Conservation (phyloP, 1,140 invertebrate species). For the Cotesia chilonis region DNA sequence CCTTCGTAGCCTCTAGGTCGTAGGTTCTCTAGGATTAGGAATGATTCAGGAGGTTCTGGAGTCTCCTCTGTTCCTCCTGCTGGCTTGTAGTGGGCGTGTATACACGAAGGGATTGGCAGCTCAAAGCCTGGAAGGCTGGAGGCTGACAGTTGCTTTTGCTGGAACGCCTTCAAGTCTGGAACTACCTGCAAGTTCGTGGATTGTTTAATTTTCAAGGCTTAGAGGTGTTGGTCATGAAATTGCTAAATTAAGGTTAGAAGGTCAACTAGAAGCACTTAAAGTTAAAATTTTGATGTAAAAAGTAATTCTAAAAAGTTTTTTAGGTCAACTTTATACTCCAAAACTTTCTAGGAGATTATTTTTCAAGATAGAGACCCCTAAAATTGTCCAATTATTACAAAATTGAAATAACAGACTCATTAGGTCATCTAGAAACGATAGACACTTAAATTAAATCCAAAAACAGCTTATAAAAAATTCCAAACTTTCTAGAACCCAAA, state of each 20-base stretch:
- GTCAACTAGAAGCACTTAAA: too few relatives aligned
- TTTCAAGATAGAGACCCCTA: too few relatives aligned
- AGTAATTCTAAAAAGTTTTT: too few relatives aligned
- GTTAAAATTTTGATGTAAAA: too few relatives aligned
- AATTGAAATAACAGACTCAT: too few relatives aligned
- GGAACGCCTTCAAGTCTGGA: constrained; percentile 70
- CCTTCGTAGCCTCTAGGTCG: constrained; percentile 66
- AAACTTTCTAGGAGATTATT: too few relatives aligned
- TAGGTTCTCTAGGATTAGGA: constrained; percentile 73
- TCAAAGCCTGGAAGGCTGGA: constrained; percentile 51
- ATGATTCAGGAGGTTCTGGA: constrained; percentile 69
- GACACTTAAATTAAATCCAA: not conserved
- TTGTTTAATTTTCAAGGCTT: too few relatives aligned
- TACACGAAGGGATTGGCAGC: constrained; percentile 72
- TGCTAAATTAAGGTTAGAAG: too few relatives aligned
- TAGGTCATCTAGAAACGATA: too few relatives aligned
- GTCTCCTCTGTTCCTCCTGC: constrained; percentile 65
- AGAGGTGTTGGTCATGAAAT: too few relatives aligned
- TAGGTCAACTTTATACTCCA: too few relatives aligned
- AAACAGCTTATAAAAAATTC: not conserved
- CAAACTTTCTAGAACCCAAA: not conserved
- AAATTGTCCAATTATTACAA: too few relatives aligned
- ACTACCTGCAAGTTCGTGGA: constrained; percentile 66
- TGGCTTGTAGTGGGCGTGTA: constrained; percentile 71
- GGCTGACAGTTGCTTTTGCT: constrained; percentile 57